phyloP scores from a whole-genome alignment of 2,888 invertebrate species.

The Chrysodeixis includens region DNA sequence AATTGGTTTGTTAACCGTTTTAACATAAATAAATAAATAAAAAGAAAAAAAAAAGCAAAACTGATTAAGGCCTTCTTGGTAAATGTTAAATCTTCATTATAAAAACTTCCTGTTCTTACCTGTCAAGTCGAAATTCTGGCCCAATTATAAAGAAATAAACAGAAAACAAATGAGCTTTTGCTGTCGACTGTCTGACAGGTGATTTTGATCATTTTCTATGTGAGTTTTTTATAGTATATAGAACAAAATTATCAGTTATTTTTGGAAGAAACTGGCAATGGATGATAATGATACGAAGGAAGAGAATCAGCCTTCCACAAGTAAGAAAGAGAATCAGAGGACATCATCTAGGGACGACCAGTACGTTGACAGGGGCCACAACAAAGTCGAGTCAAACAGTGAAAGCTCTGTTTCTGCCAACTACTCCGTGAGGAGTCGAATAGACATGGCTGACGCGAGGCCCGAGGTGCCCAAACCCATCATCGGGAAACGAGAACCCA shows the following conservation, averaged over 20 bases:
- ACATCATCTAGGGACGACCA: slow-evolving; percentile 49
- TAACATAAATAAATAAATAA: no score
- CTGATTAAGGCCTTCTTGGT: no score
- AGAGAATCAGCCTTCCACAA: slow-evolving; percentile 61
- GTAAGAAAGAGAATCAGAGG: slow-evolving; percentile 64
- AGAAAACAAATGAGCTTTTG: slow-evolving; percentile 52
- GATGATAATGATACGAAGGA: slow-evolving; percentile 67
- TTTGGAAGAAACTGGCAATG: slow-evolving; percentile 69
- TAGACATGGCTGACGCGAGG: slow-evolving; percentile 55
- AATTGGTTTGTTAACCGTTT: no score
- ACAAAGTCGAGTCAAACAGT: slow-evolving; percentile 57
- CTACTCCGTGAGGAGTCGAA: slow-evolving; percentile 60
- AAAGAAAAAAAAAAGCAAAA: no score
- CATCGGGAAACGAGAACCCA: slow-evolving; percentile 48
- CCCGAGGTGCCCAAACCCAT: slow-evolving; percentile 47
- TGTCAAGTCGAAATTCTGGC: slow-evolving; percentile 15
- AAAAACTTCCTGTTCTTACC: slow-evolving; percentile 24
- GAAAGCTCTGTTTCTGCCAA: slow-evolving; percentile 57
- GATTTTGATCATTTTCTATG: slow-evolving; percentile 33
- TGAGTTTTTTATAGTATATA: slow-evolving; percentile 38
- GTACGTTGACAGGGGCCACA: slow-evolving; percentile 49
- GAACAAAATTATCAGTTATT: slow-evolving; percentile 72
- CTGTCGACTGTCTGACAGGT: slow-evolving; percentile 35
- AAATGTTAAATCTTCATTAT: no score
- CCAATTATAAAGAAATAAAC: slow-evolving; percentile 33